phyloP scores from a whole-genome alignment of 2,797 vertebrate species.

The Ctenopoma kingsleyae region DNA sequence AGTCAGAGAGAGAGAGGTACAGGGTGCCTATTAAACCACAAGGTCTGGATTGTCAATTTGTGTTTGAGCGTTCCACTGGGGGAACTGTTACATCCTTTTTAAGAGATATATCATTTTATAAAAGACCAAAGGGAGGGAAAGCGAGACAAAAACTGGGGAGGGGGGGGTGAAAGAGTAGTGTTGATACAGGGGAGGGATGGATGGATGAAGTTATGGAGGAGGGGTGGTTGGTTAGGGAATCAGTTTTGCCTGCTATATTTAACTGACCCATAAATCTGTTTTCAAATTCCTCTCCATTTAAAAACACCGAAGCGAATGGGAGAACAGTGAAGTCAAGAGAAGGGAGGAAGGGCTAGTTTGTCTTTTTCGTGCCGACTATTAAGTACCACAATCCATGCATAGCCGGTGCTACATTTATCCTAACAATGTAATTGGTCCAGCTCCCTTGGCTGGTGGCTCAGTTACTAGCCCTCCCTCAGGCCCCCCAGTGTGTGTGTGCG shows the following conservation, averaged over 20 bases:
- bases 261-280: constrained; percentile 93
- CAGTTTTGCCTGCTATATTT: constrained; percentile 90
- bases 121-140: constrained; percentile 86
- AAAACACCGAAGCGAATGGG: constrained; percentile 80
- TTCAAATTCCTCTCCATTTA: constrained; percentile 90
- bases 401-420: constrained; percentile 84
- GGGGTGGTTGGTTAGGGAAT: constrained; percentile 84
- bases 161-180: constrained; percentile 59
- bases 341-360: constrained; percentile 78
- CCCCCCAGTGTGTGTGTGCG: constrained; percentile 54
- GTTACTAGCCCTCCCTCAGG: constrained; percentile 85
- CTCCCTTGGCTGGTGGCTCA: constrained; percentile 88
- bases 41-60: constrained; percentile 87
- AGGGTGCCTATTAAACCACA: constrained; percentile 83
- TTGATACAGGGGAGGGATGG: constrained; percentile 71
- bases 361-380: constrained; percentile 84
- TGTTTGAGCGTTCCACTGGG: constrained; percentile 85
- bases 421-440: constrained; percentile 90
- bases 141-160: constrained; percentile 73
- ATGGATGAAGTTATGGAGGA: constrained; percentile 76
- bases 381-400: constrained; percentile 90
- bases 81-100: constrained; percentile 84
- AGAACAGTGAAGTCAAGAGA: constrained; percentile 57
- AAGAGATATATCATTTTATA: constrained; percentile 89
- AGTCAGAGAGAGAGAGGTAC: constrained; percentile 62